These are phyloP conservation scores for Fragum whitleyi DNA, from an alignment of 2,888 invertebrate genomes.

Conservation along the genomic window DNA sequence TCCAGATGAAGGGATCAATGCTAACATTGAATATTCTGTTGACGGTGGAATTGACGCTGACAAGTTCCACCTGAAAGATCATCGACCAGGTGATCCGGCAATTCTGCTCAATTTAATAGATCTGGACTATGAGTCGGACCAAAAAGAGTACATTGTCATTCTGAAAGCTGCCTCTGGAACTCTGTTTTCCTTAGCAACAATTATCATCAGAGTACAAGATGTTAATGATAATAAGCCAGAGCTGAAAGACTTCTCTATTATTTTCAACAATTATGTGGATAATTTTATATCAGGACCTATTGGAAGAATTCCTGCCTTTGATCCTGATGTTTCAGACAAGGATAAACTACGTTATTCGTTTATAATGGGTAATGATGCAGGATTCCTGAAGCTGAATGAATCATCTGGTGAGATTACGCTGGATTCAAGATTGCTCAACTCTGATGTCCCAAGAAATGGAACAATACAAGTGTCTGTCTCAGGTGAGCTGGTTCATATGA, in stretches of 20 bases:
- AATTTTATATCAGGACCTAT: conserved; percentile 97
- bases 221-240: conserved; percentile 97
- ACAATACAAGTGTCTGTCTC: conserved; percentile 97
- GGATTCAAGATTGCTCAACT: conserved; percentile 96
- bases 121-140: conserved; percentile 97
- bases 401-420: conserved; percentile 93
- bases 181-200: conserved; percentile 93
- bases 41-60: conserved; percentile 93
- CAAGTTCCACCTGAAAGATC: conserved; percentile 90
- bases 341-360: conserved; percentile 91
- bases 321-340: conserved; percentile 95
- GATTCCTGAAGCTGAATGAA: conserved; percentile 93
- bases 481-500: conserved; percentile 86
- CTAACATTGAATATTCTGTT: conserved; percentile 96
- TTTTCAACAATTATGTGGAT: conserved; percentile 97
- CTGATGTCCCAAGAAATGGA: conserved; percentile 96
- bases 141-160: conserved; percentile 94
- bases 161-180: conserved; percentile 96
- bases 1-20: conserved; percentile 96
- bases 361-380: conserved; percentile 96
- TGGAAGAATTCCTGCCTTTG: conserved; percentile 96
- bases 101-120: conserved; percentile 95
- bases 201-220: conserved; percentile 95
- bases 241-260: conserved; percentile 95
- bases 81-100: conserved; percentile 89